A percentile compares a stretch with the other conserved stretches of the same genome.
Conservation (phyloP, 2,113 vertebrate genomes). For the Limanda limanda region DNA sequence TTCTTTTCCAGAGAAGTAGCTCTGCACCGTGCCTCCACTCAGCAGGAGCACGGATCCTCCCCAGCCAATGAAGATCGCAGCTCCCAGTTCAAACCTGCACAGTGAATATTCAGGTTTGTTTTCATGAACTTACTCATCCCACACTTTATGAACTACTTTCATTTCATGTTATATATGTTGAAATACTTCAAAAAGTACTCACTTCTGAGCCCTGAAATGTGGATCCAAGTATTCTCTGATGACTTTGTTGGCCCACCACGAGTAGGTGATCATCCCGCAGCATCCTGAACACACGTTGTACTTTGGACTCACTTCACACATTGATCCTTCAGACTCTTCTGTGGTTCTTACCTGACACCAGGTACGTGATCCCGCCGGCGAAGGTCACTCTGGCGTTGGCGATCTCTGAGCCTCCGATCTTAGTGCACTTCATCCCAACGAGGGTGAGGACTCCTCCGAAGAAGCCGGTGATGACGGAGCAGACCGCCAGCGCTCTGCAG, state of each 20-base stretch:
- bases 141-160: no score
- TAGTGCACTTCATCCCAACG: conserved; percentile 98
- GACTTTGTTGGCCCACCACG: conserved; percentile 91
- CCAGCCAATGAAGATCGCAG: conserved; percentile 94
- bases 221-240: conserved; percentile 91
- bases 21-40: conserved; percentile 87
- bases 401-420: conserved; percentile 92
- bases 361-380: conserved; percentile 89
- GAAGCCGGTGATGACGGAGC: conserved; percentile 91
- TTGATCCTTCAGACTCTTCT: no score
- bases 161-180: no score
- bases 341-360: conserved; percentile 86
- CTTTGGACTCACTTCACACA: no score
- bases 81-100: conserved; percentile 90
- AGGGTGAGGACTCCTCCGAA: conserved; percentile 90
- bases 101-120: no score
- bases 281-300: conserved; percentile 79
- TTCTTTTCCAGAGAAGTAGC: conserved; percentile 83
- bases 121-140: no score
- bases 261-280: conserved; percentile 92
- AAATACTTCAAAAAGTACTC: conserved; percentile 63
- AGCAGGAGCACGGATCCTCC: conserved; percentile 92
- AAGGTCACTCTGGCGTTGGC: conserved; percentile 92
- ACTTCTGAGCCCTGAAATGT: conserved; percentile 90
- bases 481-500: conserved; percentile 91